Conservation (phyloP, 1,140 invertebrate genomes). For the Armadillidium nasatum region DNA sequence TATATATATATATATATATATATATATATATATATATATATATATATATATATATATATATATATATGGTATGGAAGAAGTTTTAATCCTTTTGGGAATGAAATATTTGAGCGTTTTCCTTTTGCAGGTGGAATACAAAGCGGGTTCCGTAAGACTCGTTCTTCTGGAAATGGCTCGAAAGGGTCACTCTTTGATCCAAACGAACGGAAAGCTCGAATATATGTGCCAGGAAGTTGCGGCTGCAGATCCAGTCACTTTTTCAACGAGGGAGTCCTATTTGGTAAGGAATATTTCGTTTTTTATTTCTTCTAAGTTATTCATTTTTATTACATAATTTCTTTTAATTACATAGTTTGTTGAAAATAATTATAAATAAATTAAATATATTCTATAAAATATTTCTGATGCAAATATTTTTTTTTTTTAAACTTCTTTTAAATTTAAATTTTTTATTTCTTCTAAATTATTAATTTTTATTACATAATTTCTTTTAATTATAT, state of each 20-base stretch:
- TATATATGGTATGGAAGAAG: neutral
- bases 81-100: neutral
- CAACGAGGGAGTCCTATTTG: constrained; percentile 81
- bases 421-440: too few relatives aligned
- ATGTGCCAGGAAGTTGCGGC: constrained; percentile 77
- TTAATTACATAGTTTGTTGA: too few relatives aligned
- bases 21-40: neutral
- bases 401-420: too few relatives aligned
- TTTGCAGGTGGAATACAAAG: constrained; percentile 78
- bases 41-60: neutral
- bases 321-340: too few relatives aligned
- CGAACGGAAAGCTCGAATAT: constrained; percentile 81
- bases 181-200: constrained; percentile 77
- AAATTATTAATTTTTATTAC: too few relatives aligned
- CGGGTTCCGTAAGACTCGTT: constrained; percentile 80
- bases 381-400: too few relatives aligned
- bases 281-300: constrained; percentile 52
- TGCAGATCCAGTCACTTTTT: constrained; percentile 85
- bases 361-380: too few relatives aligned
- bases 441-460: too few relatives aligned
- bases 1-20: neutral
- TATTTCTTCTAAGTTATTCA: too few relatives aligned
- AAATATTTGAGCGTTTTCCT: neutral
- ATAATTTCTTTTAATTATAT: too few relatives aligned
- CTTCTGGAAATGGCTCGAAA: constrained; percentile 80